Base-by-base conservation (phyloP, 2,113 vertebrate species). In the Corythornis madagascariensis region DNA sequence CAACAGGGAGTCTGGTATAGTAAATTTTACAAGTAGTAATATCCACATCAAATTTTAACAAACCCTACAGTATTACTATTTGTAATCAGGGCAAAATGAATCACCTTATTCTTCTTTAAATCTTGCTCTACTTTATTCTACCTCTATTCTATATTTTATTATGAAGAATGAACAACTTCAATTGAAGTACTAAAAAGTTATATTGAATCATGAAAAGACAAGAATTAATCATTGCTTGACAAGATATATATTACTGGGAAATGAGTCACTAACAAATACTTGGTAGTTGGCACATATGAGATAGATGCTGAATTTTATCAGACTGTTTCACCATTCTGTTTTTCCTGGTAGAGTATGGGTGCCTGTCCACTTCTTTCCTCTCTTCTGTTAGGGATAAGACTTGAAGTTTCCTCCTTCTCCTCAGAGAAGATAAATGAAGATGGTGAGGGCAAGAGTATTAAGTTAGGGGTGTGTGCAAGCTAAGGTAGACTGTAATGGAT, bases 221-320 rank as follows among this genome's bases (percentile, higher is more conserved):
- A 85, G 9, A 89, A 90, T 66, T 76, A 7, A 15, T 78, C 21
- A 45, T 43, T 86, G 16, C 29, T 86, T 93, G 66, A 48, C 65
- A 86, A 29, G 26, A 50, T 69, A 52, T 71, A 78, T 86, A 38
- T 38, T 77, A 83, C 52, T 64, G 75, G 56, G 65, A 96, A 81
- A 84, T 16, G 1, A 91, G 59, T 61, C 52, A 84, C 65, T 94
- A 65, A 85, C 50, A 89, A 96, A 92, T 90, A 95, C 81, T 91
- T 89, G 45, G 52, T 88, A 93, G 50, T 70, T 76, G 86, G 88
- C 52, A 84, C 35, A 57, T 86, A 75, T 12, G 45, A 92, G 13
- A 81, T 25, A 83, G 31, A 82, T 43, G 28, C 3, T 63, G 55
- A 70, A 31, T 88, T 94, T 90, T 79, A 84, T 78, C 64, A 78